Percentiles rank a stretch among this genome's conserved stretches.
phyloP scores from a whole-genome alignment of 2,113 vertebrate genomes.

The Pelecanus crispus region DNA sequence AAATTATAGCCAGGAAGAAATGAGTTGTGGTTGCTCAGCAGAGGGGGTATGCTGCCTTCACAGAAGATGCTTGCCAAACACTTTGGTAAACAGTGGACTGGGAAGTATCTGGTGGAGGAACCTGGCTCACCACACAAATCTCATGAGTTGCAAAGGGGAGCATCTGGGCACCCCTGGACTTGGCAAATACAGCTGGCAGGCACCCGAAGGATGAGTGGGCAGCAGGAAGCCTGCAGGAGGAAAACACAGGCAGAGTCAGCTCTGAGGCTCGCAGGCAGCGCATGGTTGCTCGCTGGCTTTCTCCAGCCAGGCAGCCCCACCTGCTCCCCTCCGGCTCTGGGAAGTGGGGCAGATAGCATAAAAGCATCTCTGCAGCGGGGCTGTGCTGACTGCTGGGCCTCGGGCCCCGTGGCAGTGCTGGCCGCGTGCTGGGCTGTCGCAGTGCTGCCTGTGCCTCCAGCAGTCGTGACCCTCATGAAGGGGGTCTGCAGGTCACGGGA shows the following conservation, averaged over 20 bases:
- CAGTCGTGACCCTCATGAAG: neutral
- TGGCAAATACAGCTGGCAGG: neutral
- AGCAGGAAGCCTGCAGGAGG: neutral
- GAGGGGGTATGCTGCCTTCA: neutral
- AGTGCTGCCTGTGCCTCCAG: neutral
- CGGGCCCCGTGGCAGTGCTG: neutral
- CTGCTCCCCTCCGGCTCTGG: accelerated
- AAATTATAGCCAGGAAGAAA: neutral
- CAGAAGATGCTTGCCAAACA: neutral
- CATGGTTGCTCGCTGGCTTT: neutral
- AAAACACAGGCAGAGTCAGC: neutral
- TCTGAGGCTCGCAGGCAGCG: neutral
- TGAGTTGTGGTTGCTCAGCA: neutral
- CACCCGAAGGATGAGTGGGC: neutral
- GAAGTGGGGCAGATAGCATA: neutral
- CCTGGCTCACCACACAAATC: neutral
- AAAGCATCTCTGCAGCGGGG: neutral
- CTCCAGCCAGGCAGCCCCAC: neutral
- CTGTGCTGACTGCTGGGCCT: neutral
- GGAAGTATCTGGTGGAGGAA: neutral
- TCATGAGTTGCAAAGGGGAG: neutral
- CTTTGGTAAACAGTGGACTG: neutral
- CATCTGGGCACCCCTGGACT: neutral
- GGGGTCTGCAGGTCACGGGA: neutral
- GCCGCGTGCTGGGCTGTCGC: neutral